phyloP scores from a whole-genome alignment of 2,113 vertebrate genomes.

The Oreochromis niloticus region DNA sequence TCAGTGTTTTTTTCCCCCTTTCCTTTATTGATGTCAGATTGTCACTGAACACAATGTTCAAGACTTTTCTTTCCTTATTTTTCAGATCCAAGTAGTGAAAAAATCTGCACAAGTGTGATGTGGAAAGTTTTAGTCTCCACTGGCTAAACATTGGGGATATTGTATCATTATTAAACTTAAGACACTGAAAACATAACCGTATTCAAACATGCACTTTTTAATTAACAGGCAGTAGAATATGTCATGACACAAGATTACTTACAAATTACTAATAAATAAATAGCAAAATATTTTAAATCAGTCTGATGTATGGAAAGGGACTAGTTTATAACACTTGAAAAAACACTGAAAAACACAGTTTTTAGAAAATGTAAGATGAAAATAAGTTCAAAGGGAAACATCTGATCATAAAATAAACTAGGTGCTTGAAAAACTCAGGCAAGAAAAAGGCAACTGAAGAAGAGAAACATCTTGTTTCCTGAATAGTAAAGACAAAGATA shows the following conservation, averaged over 20 bases:
- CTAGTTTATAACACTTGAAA: neutral
- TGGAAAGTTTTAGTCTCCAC: neutral
- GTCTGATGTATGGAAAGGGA: too few species aligned
- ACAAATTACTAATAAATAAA: neutral
- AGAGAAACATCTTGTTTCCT: neutral
- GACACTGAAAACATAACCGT: neutral
- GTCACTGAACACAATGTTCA: neutral
- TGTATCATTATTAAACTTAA: neutral
- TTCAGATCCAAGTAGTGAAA: accelerated
- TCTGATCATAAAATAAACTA: neutral
- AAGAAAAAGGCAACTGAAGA: neutral
- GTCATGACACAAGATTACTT: neutral
- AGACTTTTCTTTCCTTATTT: neutral
- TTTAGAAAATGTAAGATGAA: neutral
- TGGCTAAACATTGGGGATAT: neutral
- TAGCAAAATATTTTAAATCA: neutral
- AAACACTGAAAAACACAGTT: neutral
- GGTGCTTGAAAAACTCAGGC: neutral
- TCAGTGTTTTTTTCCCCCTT: neutral
- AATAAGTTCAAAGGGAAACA: neutral
- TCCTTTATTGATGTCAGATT: neutral
- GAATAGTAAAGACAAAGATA: neutral
- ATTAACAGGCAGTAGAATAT: neutral
- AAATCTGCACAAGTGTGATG: neutral
- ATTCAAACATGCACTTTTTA: neutral